Evolutionary conservation across 2,113 vertebrate species (phyloP), one percentile per base, ranked within the genome.

Genomic region (Actenoides hombroni): DNA sequence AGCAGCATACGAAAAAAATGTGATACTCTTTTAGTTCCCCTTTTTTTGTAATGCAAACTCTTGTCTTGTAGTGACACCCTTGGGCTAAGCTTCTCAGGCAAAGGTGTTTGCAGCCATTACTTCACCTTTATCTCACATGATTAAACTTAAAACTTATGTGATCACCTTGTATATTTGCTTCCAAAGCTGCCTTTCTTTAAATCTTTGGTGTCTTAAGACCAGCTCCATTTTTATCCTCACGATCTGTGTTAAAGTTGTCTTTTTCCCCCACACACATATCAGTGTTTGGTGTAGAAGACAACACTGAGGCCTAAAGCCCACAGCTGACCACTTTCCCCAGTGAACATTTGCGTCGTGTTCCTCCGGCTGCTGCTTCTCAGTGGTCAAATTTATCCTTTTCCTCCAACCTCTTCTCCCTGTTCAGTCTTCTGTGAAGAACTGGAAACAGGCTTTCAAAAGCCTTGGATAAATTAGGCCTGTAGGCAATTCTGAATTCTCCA

Each of bases 121-220:
- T 94, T 93, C 88, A 92, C 79, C 75, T 93, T 88, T 92, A 73
- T 65, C 26, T 91, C 35, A 49, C n/a, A 37, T 53, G 44, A 74
- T 76, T 89, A 80, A 65, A 69, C 71, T 61, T 80, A 61, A 85
- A 93, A 88, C 44, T 83, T 15, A 31, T 16, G 26, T 57, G 53
- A 65, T 65, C 64, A 13, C n/a, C 10, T 25, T 53, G 28, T 79
- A 44, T 42, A 3, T 94, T 95, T 75, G 69, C 61, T 95, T 89
- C 53, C 75, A 56, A 86, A 63, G 6, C 53, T 84, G 77, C 14
- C 31, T 91, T 74, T 74, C 26, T 89, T 78, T 40, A 84, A 67
- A 56, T 86, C 39, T 10, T 33, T 56, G 23, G 23, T 78, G 17
- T 91, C 51, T 84, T 71, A 81, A 53, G 48, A 78, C 13, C 1